These are phyloP conservation scores for Mayetiola destructor DNA, from an alignment of 2,888 invertebrate genomes.

Conservation along the genomic window DNA sequence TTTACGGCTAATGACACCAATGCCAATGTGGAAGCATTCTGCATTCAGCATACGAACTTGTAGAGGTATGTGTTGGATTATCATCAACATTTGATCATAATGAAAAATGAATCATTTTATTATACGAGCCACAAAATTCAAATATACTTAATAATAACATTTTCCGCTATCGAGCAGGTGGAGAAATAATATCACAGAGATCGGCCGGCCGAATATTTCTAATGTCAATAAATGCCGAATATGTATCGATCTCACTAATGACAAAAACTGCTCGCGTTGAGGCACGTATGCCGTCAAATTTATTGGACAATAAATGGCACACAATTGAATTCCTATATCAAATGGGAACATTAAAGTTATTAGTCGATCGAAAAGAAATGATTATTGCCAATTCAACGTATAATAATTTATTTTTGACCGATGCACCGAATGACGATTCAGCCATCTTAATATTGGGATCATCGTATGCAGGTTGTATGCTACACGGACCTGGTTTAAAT, in stretches of 20 bases:
- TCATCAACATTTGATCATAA: background rate
- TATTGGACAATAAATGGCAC: slow-evolving; percentile 73
- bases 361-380: slow-evolving; percentile 32
- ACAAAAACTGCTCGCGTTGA: slow-evolving; percentile 43
- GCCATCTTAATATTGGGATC: slow-evolving; percentile 65
- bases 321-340: slow-evolving; percentile 35
- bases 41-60: slow-evolving; percentile 73
- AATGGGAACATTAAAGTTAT: slow-evolving; percentile 33
- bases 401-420: slow-evolving; percentile 57
- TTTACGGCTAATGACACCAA: slow-evolving; percentile 53
- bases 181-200: slow-evolving; percentile 54
- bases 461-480: slow-evolving; percentile 67
- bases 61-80: slow-evolving; percentile 42
- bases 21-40: slow-evolving; percentile 64
- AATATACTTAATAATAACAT: background rate
- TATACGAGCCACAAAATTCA: too few species aligned
- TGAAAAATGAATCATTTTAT: background rate
- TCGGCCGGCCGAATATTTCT: slow-evolving; percentile 48
- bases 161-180: slow-evolving; percentile 38
- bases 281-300: slow-evolving; percentile 48
- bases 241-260: slow-evolving; percentile 44
- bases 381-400: slow-evolving; percentile 56
- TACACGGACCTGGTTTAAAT: slow-evolving; percentile 51
- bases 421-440: slow-evolving; percentile 55
- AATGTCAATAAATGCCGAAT: slow-evolving; percentile 45